Percentiles rank a stretch among this genome's conserved stretches.
Evolutionary conservation across 2,113 vertebrate genomes (phyloP).

Genomic region (Semnornis frantzii): DNA sequence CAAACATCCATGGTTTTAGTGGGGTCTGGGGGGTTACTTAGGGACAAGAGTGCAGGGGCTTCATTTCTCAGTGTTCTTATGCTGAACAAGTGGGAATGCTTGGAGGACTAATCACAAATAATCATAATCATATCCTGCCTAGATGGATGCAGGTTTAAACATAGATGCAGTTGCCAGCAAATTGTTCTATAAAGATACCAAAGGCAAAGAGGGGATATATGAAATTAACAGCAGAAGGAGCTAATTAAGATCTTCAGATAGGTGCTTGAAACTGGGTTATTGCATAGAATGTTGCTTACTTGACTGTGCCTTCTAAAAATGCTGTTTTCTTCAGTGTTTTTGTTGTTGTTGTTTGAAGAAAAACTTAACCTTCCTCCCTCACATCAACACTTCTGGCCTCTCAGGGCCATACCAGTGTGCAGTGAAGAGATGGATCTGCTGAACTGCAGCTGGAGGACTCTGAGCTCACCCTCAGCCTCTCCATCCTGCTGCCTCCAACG

Average conservation of each 20-base stretch:
- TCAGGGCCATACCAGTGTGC: background rate
- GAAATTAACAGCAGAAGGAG: constrained; percentile 51
- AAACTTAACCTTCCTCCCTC: too few relatives aligned
- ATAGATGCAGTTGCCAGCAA: constrained; percentile 21
- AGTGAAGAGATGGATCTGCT: background rate
- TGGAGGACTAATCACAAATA: constrained; percentile 55
- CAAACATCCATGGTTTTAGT: background rate
- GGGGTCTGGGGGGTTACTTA: background rate
- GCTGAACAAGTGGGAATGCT: constrained; percentile 14
- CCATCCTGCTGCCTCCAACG: background rate
- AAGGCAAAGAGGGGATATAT: constrained; percentile 38
- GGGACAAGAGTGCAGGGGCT: background rate
- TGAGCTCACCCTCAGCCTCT: background rate
- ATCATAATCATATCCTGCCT: constrained; percentile 54
- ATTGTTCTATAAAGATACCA: constrained; percentile 42
- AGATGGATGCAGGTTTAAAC: constrained; percentile 44
- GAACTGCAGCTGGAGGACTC: background rate
- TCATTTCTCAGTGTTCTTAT: background rate
- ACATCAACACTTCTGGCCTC: background rate
- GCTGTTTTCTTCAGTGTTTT: background rate
- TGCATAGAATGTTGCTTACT: background rate
- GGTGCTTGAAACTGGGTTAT: constrained; percentile 38
- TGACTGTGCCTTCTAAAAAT: background rate
- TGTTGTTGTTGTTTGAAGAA: background rate
- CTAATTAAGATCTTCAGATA: constrained; percentile 67